Base-by-base conservation (phyloP, 2,113 vertebrate genomes). In the Pseudorhombus dupliciocellatus region DNA sequence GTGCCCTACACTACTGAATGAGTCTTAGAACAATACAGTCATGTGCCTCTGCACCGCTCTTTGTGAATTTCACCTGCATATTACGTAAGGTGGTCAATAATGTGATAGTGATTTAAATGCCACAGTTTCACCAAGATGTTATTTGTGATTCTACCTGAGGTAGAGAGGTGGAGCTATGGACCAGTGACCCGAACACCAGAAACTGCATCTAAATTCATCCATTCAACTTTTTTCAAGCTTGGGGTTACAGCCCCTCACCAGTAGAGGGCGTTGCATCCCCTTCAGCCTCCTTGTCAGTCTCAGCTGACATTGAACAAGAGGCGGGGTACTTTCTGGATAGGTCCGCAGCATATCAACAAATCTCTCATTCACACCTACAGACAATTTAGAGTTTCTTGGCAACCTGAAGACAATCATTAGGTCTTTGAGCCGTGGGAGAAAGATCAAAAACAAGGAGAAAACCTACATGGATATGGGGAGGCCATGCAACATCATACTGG, bases 1-100 rank as follows among this genome's bases (percentile, higher is more conserved):
- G 31, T 70, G 73, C 81, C 77, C 74, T n/a, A 73, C 84, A 70
- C 31, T 20, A 15, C 37, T 75, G 77, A 78, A 40, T 76, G 18
- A 70, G 16, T 16, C 40, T 44, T 44, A 18, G 21, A 50, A n/a
- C 46, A 9, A 50, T 66, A 66, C 26, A 70, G 59, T 64, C 52
- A 34, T 51, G 51, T 76, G 75, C 65, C 74, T 81, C 80, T 78
- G 70, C 77, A 73, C 31, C 67, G 30, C 48, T 59, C 53, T 62
- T 24, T 1, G 46, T 50, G 16, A 77, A 16, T 50, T 66, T 80
- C 46, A 63, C 56, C 55, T 64, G 70, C 50, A 61, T 44, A 51
- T 78, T 37, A 55, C 15, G 11, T 25, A 42, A 75, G 24, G 16
- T 50, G 12, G 8, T 65, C 37, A 54, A 18, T 7, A 48, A 7